Evolutionary conservation across 2,113 vertebrate genomes (phyloP).

Genomic region (Protobothrops mucrosquamatus): DNA sequence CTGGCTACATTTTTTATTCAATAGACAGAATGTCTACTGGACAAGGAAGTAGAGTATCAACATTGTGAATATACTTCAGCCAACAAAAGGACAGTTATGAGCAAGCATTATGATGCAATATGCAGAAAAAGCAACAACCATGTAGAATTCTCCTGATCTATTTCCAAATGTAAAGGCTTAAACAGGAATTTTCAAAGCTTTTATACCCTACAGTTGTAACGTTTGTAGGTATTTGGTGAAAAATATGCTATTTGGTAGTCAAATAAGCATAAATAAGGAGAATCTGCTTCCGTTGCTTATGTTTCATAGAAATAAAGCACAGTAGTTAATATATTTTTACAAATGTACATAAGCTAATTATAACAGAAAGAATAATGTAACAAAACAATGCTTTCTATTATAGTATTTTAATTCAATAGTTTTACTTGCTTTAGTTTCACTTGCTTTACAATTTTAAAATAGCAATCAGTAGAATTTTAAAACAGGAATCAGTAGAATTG

Average conservation of each 20-base stretch:
- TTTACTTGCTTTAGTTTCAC: not conserved
- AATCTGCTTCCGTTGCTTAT: not conserved
- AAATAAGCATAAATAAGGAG: not conserved
- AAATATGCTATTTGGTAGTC: not conserved
- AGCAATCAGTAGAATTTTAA: not conserved
- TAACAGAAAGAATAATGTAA: not conserved
- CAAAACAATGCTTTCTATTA: slow-evolving; percentile 41
- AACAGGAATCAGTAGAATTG: not conserved
- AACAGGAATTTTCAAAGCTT: not conserved
- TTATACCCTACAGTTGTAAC: not conserved
- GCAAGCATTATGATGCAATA: not conserved
- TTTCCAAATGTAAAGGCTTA: not conserved
- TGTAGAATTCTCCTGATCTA: not conserved
- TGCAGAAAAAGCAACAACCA: not conserved
- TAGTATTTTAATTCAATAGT: slow-evolving; percentile 60
- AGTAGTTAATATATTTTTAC: not conserved
- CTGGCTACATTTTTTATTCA: not conserved
- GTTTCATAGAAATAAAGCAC: not conserved
- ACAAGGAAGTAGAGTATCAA: not conserved
- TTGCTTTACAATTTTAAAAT: slow-evolving; percentile 3
- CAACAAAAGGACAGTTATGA: not conserved
- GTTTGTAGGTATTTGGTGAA: not conserved
- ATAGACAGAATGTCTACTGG: not conserved
- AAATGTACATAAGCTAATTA: not conserved
- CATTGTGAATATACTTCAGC: not conserved